Conservation (phyloP, 2,888 invertebrate genomes). For the Netelia melanura region DNA sequence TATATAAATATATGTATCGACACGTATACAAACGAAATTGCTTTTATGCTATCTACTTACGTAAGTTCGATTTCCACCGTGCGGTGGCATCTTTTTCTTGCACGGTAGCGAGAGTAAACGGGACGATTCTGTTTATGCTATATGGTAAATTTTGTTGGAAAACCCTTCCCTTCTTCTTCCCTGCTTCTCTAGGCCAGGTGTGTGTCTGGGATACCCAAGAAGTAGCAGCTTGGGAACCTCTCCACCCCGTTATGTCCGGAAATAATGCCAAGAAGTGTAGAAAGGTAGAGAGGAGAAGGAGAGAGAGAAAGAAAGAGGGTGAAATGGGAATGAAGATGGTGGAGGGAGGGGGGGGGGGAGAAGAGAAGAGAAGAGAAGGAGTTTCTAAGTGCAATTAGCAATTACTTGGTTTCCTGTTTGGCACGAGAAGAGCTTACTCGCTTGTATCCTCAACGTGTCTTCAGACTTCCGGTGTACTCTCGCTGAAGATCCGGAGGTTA, state of each 20-base stretch:
- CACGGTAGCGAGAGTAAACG: neutral
- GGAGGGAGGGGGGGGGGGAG: neutral
- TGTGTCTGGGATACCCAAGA: constrained; percentile 24
- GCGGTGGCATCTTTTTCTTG: neutral
- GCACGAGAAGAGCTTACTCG: constrained; percentile 14
- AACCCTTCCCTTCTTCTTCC: neutral
- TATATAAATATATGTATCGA: neutral
- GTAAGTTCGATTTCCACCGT: neutral
- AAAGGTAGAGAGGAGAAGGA: neutral
- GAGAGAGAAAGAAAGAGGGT: neutral
- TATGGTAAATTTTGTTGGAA: constrained; percentile 20
- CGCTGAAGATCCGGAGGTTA: constrained; percentile 4
- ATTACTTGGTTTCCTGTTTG: constrained; percentile 58
- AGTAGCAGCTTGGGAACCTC: constrained; percentile 19
- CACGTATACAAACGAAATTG: neutral
- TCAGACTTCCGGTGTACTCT: neutral
- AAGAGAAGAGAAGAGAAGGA: constrained; percentile 5
- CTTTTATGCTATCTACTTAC: neutral
- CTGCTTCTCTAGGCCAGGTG: neutral
- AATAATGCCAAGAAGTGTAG: constrained; percentile 12
- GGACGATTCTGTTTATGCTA: neutral
- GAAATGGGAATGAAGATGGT: neutral
- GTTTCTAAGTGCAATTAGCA: constrained; percentile 67
- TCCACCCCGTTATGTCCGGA: constrained; percentile 28
- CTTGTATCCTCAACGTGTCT: constrained; percentile 2